Percentiles rank a stretch among this genome's conserved stretches.
Conservation (phyloP, 2,797 vertebrate species). For the Cephalopachus bancanus region DNA sequence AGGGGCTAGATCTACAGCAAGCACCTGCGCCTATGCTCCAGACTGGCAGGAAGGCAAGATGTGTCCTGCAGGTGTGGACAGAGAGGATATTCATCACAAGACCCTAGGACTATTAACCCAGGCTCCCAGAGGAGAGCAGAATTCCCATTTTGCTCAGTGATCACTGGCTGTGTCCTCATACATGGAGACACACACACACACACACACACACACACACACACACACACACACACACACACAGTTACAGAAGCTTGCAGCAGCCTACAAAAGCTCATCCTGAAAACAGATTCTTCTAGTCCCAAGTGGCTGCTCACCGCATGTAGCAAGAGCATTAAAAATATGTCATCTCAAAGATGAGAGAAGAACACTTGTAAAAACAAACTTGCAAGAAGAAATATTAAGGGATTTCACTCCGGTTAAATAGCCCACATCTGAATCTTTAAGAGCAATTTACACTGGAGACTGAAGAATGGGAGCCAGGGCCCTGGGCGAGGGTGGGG, state of each 20-base stretch:
- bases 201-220: fast-evolving
- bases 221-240: fast-evolving
- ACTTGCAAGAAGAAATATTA: conserved; percentile 26
- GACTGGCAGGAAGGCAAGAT: not conserved
- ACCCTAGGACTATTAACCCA: not conserved
- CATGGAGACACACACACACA: fast-evolving
- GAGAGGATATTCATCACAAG: not conserved
- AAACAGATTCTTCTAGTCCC: conserved; percentile 56
- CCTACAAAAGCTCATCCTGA: conserved; percentile 30
- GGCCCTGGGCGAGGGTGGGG: fast-evolving
- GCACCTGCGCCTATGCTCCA: not conserved
- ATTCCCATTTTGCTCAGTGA: not conserved
- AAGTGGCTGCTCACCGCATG: conserved; percentile 1
- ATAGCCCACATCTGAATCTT: conserved; percentile 45
- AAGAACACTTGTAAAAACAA: conserved; percentile 67
- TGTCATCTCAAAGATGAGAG: conserved; percentile 56
- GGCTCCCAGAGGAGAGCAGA: not conserved
- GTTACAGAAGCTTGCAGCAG: not conserved
- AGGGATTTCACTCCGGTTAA: not conserved
- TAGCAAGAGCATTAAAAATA: conserved; percentile 60
- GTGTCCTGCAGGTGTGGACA: not conserved
- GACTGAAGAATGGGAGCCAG: not conserved
- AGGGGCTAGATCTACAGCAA: not conserved
- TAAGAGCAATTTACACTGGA: not conserved
- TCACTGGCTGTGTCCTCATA: not conserved